A percentile compares a stretch with the other conserved stretches of the same genome.
Conservation (phyloP, 2,113 vertebrate species). For the Asarcornis scutulata region DNA sequence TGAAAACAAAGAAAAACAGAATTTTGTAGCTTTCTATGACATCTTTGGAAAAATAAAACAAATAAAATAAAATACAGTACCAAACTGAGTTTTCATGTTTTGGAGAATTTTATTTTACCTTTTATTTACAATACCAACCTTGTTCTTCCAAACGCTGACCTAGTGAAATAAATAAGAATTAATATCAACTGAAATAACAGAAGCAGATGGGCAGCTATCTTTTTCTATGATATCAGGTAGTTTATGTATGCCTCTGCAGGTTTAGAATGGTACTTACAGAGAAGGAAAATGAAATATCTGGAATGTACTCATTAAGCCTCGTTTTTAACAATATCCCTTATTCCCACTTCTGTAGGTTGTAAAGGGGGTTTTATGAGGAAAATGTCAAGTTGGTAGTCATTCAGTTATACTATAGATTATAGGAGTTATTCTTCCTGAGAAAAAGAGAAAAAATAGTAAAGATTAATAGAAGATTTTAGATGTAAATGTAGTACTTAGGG, state of each 20-base stretch:
- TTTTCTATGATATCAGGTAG: background rate
- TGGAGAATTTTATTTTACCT: background rate
- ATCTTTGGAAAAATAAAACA: background rate
- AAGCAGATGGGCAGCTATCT: background rate
- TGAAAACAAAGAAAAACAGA: background rate
- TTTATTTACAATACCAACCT: background rate
- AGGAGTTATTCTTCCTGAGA: background rate
- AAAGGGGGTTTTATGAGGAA: background rate
- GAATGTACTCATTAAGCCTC: background rate
- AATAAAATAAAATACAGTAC: accelerated
- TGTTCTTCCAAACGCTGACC: background rate
- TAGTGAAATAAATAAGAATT: background rate
- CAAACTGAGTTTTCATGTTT: background rate
- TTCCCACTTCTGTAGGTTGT: background rate
- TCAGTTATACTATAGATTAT: background rate
- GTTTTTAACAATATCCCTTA: background rate
- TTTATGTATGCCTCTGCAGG: background rate
- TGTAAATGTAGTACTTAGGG: too few relatives aligned
- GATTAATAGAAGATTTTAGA: background rate
- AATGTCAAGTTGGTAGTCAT: background rate
- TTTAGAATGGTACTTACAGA: background rate
- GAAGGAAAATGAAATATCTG: background rate
- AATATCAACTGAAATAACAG: background rate
- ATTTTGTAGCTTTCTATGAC: background rate
- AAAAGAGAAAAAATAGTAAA: background rate